phyloP scores from a whole-genome alignment of 2,888 invertebrate species.

The Peribatodes rhomboidaria region DNA sequence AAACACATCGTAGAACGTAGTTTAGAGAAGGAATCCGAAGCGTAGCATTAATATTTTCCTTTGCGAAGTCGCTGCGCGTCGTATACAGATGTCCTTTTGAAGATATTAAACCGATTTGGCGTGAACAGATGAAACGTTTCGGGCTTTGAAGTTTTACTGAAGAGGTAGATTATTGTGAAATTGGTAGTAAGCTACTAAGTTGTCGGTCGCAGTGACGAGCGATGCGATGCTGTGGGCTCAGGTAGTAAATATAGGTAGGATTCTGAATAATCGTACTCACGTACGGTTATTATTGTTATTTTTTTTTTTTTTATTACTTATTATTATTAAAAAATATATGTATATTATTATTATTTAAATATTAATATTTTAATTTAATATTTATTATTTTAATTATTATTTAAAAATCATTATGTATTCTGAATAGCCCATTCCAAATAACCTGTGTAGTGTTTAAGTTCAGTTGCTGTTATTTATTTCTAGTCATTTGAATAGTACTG shows the following conservation, averaged over 20 bases:
- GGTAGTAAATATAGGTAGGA: no score
- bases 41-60: conserved; percentile 2
- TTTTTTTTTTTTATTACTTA: no score
- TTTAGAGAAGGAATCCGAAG: conserved; percentile 4
- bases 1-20: background rate
- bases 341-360: no score
- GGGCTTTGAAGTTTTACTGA: conserved; percentile 25
- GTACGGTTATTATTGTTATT: no score
- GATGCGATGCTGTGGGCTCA: background rate
- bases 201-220: conserved; percentile 4
- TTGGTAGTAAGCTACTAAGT: conserved; percentile 21
- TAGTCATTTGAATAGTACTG: no score
- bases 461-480: no score
- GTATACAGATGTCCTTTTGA: conserved; percentile 15
- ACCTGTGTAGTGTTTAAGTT: no score
- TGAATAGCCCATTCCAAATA: no score
- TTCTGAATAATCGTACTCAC: background rate
- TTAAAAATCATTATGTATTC: no score
- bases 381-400: no score
- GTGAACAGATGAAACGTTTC: conserved; percentile 23
- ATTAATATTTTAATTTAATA: no score
- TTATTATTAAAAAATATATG: no score
- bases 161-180: conserved; percentile 28
- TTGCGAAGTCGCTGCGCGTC: background rate
- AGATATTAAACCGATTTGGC: conserved; percentile 19